phyloP scores from a whole-genome alignment of 2,888 invertebrate species.

The Ferrisia virgata region DNA sequence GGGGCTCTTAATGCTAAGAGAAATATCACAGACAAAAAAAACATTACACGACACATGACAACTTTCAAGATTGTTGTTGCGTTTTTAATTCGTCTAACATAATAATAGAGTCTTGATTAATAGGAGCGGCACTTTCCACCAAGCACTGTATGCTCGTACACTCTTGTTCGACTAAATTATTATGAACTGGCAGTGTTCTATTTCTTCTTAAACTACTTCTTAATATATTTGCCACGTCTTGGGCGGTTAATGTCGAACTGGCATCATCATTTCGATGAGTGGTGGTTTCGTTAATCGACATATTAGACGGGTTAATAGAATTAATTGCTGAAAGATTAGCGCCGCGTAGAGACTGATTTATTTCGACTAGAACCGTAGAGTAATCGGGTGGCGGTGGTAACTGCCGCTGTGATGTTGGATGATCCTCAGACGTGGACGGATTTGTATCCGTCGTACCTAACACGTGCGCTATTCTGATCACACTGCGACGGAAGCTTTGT shows the following conservation, averaged over 20 bases:
- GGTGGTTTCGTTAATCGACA: slow-evolving; percentile 22
- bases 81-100: slow-evolving; percentile 47
- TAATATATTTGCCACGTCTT: slow-evolving; percentile 60
- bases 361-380: slow-evolving; percentile 62
- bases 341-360: slow-evolving; percentile 55
- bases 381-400: slow-evolving; percentile 63
- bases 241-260: slow-evolving; percentile 57
- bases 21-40: slow-evolving; percentile 44
- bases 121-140: slow-evolving; percentile 62
- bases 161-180: slow-evolving; percentile 50
- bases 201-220: slow-evolving; percentile 58
- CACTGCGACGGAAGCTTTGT: slow-evolving; percentile 74
- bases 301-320: slow-evolving; percentile 22
- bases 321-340: slow-evolving; percentile 44
- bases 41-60: slow-evolving; percentile 34
- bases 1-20: neutral
- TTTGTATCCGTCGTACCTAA: slow-evolving; percentile 46
- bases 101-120: slow-evolving; percentile 52
- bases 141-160: slow-evolving; percentile 62
- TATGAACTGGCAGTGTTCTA: slow-evolving; percentile 51
- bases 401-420: neutral
- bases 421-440: slow-evolving; percentile 36
- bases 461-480: slow-evolving; percentile 60
- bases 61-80: slow-evolving; percentile 35
- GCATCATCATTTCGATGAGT: neutral